Base-by-base conservation (phyloP, 2,113 vertebrate species). In the Aphyosemion australe region DNA sequence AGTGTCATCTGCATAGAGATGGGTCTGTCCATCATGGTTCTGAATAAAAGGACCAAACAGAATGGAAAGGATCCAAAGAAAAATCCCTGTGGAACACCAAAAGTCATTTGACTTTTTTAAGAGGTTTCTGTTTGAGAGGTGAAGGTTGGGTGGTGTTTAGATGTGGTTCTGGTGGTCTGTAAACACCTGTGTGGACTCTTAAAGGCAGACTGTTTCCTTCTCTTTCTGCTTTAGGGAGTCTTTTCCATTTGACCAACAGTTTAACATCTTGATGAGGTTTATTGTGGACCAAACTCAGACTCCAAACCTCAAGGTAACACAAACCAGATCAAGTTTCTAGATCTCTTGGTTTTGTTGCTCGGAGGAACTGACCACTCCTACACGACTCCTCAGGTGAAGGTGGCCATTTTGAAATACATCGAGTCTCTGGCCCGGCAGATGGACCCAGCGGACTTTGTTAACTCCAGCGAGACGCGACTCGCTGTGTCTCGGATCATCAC, bases 241-340 rank as follows among this genome's bases (percentile, higher is more conserved):
- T 46, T 99, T 99, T 84, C 96, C 96, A 0, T 99, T 99, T 70
- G 97, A 99, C 90, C 97, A 98, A 31, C 97, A 99, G 45, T 99
- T 99, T 92, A 99, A 98, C 83, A 99, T 99, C 74, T 89, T 99
- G 85, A 98, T 99, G 97, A 93, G 97, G 74, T 99, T 99, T 80
- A 99, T 99, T 77, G 97, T 99, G 55, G 97, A 99, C 93, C 97
- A 99, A 84, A 99, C 97, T 39, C 97, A 99, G 87, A 99, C 97
- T 34, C 97, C 97, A 61, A 99, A 99, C 83, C 93, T 99, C 26
- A 99, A 99, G 95, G 97, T 99, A 63, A 68, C 39, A 88, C 90
- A 73, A 19, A 10, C 41, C 41, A 12, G 12, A 26, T 26, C 8
- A 2, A 8, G 19, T 13, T 14, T 19, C 11, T 48, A 48, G 41